A percentile compares a stretch with the other conserved stretches of the same genome.
Evolutionary conservation across 1,140 invertebrate genomes (phyloP).

Genomic region (Orchesella cincta): DNA sequence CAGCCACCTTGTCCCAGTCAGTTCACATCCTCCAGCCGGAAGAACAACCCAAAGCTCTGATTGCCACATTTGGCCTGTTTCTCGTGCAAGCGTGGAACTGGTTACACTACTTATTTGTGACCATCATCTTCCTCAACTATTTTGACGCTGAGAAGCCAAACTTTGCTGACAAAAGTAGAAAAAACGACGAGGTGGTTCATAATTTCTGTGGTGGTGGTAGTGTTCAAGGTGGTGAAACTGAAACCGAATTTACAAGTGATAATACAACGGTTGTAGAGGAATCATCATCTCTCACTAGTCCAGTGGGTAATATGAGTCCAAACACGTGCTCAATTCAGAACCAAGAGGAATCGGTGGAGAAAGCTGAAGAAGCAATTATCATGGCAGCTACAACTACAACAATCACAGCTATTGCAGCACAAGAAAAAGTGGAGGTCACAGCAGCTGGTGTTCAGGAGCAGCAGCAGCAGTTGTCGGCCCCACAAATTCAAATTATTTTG

Average conservation of each 20-base stretch:
- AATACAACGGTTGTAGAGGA: neutral
- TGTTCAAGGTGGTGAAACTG: neutral
- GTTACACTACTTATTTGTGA: conserved; percentile 20
- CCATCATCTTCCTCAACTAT: conserved; percentile 23
- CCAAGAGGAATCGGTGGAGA: conserved; percentile 14
- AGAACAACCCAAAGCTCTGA: conserved; percentile 4
- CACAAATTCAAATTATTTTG: too few species aligned
- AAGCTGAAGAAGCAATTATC: conserved; percentile 5
- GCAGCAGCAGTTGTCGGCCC: neutral
- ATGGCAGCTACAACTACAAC: neutral
- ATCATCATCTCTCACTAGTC: neutral
- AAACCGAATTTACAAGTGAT: neutral
- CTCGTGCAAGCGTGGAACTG: conserved; percentile 15
- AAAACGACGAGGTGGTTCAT: neutral
- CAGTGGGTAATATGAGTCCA: neutral
- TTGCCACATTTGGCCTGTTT: conserved; percentile 3
- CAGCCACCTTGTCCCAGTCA: conserved; percentile 17
- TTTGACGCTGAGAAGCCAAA: too few species aligned
- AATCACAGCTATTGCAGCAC: neutral
- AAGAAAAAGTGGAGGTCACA: neutral
- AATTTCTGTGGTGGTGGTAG: neutral
- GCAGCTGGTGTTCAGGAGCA: neutral
- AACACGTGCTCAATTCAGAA: conserved; percentile 10
- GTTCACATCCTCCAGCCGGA: conserved; percentile 1
- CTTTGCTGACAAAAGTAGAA: neutral